These are phyloP conservation scores for Tenthredo distinguenda DNA, from an alignment of 2,888 invertebrate species.

Conservation along the genomic window DNA sequence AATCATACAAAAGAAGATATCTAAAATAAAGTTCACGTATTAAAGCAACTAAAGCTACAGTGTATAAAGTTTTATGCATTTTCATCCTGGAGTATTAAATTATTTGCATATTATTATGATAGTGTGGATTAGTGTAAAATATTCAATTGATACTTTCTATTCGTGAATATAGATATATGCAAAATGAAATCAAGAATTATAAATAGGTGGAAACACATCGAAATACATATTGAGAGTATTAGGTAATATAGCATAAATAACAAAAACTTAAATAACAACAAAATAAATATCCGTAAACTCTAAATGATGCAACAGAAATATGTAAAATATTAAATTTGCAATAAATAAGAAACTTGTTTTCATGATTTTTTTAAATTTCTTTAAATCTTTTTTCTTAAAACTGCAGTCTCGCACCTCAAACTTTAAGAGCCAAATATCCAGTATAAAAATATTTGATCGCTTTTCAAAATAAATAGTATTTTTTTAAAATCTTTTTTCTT, in stretches of 20 bases:
- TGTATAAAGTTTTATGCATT: background rate
- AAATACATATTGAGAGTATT: background rate
- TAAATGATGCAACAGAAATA: constrained; percentile 35
- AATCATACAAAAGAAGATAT: constrained; percentile 4
- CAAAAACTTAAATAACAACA: constrained; percentile 49
- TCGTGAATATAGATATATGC: background rate
- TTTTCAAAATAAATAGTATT: constrained; percentile 49
- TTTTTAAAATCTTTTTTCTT: background rate
- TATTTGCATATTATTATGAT: background rate
- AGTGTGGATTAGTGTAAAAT: background rate
- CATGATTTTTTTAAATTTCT: constrained; percentile 9
- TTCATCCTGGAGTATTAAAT: background rate
- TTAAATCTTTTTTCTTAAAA: constrained; percentile 8
- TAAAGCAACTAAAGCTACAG: background rate
- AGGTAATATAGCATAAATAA: constrained; percentile 33
- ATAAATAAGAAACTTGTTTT: constrained; percentile 26
- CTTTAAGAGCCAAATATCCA: constrained; percentile 44
- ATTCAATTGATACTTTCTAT: background rate
- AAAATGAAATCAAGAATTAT: constrained; percentile 15
- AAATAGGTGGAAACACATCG: background rate
- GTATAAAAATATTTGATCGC: constrained; percentile 54
- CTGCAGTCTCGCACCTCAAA: constrained; percentile 40
- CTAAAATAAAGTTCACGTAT: background rate
- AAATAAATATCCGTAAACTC: constrained; percentile 47
- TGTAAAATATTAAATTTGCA: constrained; percentile 18